Evolutionary conservation across 1,140 invertebrate species (phyloP).

Genomic region (Scaptomyza hsui): DNA sequence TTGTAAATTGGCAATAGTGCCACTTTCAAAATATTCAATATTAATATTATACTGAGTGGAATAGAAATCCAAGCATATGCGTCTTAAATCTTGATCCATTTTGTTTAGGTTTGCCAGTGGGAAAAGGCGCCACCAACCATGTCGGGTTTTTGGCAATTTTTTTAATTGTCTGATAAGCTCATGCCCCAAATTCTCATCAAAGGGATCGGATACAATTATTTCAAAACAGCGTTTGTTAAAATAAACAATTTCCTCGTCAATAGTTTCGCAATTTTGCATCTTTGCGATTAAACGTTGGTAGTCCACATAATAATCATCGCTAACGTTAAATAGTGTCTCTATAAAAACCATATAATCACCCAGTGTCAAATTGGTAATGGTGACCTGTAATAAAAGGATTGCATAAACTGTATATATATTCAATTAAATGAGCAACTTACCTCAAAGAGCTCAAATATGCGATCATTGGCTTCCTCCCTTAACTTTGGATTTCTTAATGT

Average conservation of each 20-base stretch:
- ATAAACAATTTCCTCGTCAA: conserved; percentile 10
- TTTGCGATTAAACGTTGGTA: conserved; percentile 40
- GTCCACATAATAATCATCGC: conserved; percentile 43
- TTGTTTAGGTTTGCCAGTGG: conserved; percentile 31
- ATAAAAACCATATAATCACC: conserved; percentile 62
- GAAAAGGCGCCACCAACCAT: conserved; percentile 62
- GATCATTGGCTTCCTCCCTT: conserved; percentile 15
- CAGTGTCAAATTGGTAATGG: conserved; percentile 36
- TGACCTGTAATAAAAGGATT: conserved; percentile 25
- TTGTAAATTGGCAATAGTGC: conserved; percentile 29
- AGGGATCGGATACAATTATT: conserved; percentile 14
- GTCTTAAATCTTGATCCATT: not conserved
- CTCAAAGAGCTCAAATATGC: conserved; percentile 38
- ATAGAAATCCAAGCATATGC: conserved; percentile 40
- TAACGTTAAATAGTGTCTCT: conserved; percentile 59
- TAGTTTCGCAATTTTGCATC: conserved; percentile 28
- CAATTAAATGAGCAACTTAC: conserved; percentile 30
- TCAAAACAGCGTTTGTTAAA: conserved; percentile 58
- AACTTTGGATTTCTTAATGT: conserved; percentile 51
- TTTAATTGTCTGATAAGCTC: conserved; percentile 34
- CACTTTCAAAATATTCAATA: not conserved
- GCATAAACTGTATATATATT: not conserved
- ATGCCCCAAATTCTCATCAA: conserved; percentile 1
- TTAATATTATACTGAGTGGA: conserved; percentile 39
- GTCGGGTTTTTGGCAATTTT: conserved; percentile 28